Percentiles rank a stretch among this genome's conserved stretches.
These are phyloP conservation scores for Platorchestia sp. DNA, from an alignment of 1,140 invertebrate species.

Conservation along the genomic window DNA sequence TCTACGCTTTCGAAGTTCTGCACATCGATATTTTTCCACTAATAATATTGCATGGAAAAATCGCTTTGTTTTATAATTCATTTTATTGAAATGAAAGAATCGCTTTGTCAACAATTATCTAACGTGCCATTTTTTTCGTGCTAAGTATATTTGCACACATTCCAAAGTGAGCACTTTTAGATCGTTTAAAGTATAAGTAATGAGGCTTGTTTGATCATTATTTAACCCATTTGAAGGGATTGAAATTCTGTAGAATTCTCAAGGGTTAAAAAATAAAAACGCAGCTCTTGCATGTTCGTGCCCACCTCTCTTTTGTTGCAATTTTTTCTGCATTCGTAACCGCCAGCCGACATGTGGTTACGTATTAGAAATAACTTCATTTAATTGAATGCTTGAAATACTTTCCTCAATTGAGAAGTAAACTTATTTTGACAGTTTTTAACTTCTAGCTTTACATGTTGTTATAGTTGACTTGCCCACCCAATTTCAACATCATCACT, in stretches of 20 bases:
- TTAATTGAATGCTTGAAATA: neutral
- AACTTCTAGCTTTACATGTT: neutral
- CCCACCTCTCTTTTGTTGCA: neutral
- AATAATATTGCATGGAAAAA: neutral
- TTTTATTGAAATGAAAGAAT: too few species aligned
- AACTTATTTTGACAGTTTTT: neutral
- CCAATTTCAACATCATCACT: neutral
- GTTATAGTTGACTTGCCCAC: neutral
- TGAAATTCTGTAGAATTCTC: neutral
- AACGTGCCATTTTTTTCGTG: too few species aligned
- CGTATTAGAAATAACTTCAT: neutral
- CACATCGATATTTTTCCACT: neutral
- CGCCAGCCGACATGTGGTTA: neutral
- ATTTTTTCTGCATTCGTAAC: neutral
- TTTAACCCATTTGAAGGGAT: neutral
- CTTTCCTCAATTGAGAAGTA: neutral
- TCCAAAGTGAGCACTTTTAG: neutral
- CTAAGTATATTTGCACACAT: neutral
- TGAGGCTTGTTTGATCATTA: neutral
- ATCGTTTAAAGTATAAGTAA: neutral
- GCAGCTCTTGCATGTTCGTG: neutral
- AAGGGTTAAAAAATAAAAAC: neutral
- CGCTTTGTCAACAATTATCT: too few species aligned
- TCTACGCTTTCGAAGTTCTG: neutral
- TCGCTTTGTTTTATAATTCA: neutral